These are phyloP conservation scores for Ascaphus truei DNA, from an alignment of 2,113 vertebrate genomes.

Conservation along the genomic window DNA sequence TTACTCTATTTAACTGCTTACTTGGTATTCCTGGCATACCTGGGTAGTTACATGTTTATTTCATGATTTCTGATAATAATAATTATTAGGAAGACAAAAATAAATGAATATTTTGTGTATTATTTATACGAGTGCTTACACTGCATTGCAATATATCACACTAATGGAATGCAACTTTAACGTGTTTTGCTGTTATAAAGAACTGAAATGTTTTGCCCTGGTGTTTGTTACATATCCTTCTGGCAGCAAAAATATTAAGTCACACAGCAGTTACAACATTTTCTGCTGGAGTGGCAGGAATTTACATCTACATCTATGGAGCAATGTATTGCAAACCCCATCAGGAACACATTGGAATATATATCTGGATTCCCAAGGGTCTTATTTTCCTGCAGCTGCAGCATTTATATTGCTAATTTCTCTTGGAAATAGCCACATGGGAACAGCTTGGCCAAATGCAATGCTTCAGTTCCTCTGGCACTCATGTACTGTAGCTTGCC, in stretches of 20 bases:
- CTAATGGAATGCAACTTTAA: too few species aligned
- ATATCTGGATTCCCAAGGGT: constrained; percentile 6
- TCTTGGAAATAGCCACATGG: constrained; percentile 11
- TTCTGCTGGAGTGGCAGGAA: neutral
- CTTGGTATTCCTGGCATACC: too few species aligned
- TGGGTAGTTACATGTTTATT: too few species aligned
- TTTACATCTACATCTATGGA: neutral
- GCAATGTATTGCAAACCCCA: neutral
- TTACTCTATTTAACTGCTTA: too few species aligned
- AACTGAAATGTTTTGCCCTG: neutral
- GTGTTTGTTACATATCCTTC: neutral
- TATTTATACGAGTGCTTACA: too few species aligned
- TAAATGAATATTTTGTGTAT: too few species aligned
- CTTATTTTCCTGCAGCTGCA: constrained; percentile 21
- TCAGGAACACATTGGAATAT: constrained; percentile 3
- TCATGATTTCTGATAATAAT: too few species aligned
- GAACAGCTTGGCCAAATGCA: constrained; percentile 21
- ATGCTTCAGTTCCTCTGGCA: neutral
- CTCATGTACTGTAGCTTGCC: neutral
- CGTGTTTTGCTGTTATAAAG: neutral
- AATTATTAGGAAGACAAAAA: too few species aligned
- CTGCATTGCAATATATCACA: too few species aligned
- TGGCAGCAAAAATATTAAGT: neutral
- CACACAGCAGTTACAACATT: neutral
- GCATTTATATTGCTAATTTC: constrained; percentile 26